phyloP scores from a whole-genome alignment of 2,113 vertebrate species.

The Pedionomus torquatus region DNA sequence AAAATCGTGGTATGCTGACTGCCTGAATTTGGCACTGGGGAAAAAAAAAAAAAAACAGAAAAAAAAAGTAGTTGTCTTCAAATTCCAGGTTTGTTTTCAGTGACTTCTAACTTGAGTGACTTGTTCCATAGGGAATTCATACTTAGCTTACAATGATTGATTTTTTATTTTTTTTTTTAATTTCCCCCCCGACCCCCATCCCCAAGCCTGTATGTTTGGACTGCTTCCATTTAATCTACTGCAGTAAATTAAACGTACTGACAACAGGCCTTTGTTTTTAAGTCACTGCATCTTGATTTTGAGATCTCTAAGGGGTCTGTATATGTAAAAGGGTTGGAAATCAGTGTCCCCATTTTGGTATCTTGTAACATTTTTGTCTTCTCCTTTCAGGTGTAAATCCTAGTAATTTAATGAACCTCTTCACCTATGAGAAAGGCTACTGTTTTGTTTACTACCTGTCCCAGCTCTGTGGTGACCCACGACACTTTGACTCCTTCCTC shows the following conservation, averaged over 20 bases:
- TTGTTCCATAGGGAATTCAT: background rate
- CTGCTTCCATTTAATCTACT: background rate
- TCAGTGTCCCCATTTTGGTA: background rate
- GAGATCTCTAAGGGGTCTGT: background rate
- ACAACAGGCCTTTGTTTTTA: background rate
- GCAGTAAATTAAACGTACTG: background rate
- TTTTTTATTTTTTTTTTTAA: background rate
- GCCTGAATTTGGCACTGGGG: background rate
- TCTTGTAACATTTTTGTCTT: background rate
- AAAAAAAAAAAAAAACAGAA: background rate
- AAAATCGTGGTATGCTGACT: background rate
- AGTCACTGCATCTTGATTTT: background rate
- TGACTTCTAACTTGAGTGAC: background rate
- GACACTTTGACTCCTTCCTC: slow-evolving; percentile 90
- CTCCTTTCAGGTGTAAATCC: slow-evolving; percentile 89
- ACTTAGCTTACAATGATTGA: background rate
- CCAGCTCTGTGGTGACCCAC: slow-evolving; percentile 88
- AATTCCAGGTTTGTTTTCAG: background rate
- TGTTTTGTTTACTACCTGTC: slow-evolving; percentile 96
- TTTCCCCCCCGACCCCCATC: too few relatives aligned
- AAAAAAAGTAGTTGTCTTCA: background rate
- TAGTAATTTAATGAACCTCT: slow-evolving; percentile 97
- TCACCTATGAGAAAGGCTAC: slow-evolving; percentile 98
- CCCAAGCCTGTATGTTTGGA: background rate
- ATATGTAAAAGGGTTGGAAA: background rate